Percentiles rank a stretch among this genome's conserved stretches.
phyloP scores from a whole-genome alignment of 2,113 vertebrate genomes.

The Maccullochella peelii region DNA sequence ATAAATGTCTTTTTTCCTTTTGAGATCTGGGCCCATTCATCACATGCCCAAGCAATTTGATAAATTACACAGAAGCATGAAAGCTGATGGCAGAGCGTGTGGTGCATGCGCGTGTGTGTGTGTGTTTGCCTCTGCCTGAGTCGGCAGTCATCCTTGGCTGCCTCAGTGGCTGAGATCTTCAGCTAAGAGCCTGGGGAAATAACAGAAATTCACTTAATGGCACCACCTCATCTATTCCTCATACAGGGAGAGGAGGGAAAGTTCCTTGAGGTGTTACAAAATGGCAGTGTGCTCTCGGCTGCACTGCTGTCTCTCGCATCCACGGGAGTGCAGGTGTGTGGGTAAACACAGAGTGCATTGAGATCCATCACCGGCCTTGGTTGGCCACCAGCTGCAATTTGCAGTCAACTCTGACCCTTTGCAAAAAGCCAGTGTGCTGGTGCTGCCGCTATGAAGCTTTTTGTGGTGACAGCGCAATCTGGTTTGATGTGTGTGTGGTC shows the following conservation, averaged over 20 bases:
- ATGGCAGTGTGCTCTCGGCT: slow-evolving; percentile 73
- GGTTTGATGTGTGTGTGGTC: slow-evolving; percentile 42
- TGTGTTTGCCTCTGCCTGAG: slow-evolving; percentile 57
- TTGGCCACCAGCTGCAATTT: slow-evolving; percentile 74
- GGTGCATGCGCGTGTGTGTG: slow-evolving; percentile 44
- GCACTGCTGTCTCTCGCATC: slow-evolving; percentile 46
- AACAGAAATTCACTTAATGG: slow-evolving; percentile 84
- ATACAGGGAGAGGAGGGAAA: slow-evolving; percentile 64
- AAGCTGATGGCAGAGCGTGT: slow-evolving; percentile 69
- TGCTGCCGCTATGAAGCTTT: slow-evolving; percentile 37
- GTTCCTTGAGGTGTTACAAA: slow-evolving; percentile 77
- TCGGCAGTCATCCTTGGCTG: slow-evolving; percentile 79
- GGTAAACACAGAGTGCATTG: slow-evolving; percentile 67
- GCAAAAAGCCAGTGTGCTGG: slow-evolving; percentile 41
- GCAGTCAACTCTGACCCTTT: slow-evolving; percentile 74
- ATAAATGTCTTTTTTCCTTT: slow-evolving; percentile 60
- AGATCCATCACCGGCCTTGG: slow-evolving; percentile 65
- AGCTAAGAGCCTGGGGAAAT: slow-evolving; percentile 84
- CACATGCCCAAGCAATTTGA: slow-evolving; percentile 79
- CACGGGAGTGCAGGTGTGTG: slow-evolving; percentile 70
- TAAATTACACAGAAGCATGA: slow-evolving; percentile 79
- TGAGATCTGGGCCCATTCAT: slow-evolving; percentile 75
- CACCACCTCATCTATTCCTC: slow-evolving; percentile 80
- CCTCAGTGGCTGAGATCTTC: slow-evolving; percentile 79
- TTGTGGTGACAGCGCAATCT: slow-evolving; percentile 66